Evolutionary conservation across 2,888 invertebrate species (phyloP).

Genomic region (Rhogogaster chlorosoma): DNA sequence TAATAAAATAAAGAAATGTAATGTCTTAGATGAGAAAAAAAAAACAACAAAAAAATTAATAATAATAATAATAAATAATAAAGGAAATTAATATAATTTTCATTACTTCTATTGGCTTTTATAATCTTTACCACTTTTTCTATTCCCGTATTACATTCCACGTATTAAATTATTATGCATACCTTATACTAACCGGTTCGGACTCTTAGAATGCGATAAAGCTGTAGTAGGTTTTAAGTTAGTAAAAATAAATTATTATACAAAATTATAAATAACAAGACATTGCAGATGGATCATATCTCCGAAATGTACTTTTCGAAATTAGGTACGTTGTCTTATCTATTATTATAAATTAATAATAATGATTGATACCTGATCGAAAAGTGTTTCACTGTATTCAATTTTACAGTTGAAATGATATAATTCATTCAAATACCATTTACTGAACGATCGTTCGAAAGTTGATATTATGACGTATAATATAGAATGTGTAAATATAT

Average conservation of each 20-base stretch:
- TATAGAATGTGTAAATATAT: neutral
- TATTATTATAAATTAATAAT: neutral
- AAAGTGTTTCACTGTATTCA: neutral
- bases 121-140: neutral
- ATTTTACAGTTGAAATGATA: neutral
- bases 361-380: neutral
- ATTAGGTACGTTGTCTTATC: neutral
- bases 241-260: neutral
- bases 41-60: neutral
- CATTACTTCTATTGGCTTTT: constrained; percentile 29
- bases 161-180: neutral
- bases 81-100: constrained; percentile 41
- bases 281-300: neutral
- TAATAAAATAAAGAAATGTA: constrained; percentile 30
- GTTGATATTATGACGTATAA: neutral
- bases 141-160: neutral
- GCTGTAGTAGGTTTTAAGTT: neutral
- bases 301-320: neutral
- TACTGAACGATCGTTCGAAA: neutral
- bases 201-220: neutral
- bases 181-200: neutral
- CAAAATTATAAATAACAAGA: neutral
- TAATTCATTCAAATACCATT: neutral
- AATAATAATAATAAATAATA: neutral
- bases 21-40: constrained; percentile 19